phyloP scores from a whole-genome alignment of 2,113 vertebrate species.

The Leuciscus idus region DNA sequence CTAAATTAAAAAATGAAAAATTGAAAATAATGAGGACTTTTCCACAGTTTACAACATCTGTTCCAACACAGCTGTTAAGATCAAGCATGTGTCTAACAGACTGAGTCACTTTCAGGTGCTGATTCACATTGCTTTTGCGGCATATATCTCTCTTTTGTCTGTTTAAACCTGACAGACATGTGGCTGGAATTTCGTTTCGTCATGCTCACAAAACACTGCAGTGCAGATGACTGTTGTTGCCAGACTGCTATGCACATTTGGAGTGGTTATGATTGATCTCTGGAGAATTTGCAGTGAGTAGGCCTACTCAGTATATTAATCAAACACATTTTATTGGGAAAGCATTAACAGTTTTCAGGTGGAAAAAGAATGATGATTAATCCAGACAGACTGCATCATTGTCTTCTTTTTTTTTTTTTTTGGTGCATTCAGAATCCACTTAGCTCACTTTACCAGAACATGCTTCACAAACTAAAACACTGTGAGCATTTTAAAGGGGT shows the following conservation, averaged over 20 bases:
- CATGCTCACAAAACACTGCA: neutral
- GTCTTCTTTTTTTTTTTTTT: neutral
- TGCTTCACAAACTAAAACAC: constrained; percentile 58
- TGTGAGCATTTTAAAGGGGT: constrained; percentile 46
- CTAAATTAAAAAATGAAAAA: no score
- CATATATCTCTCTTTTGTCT: neutral
- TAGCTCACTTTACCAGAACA: constrained; percentile 51
- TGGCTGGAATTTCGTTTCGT: neutral
- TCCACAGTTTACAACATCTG: neutral
- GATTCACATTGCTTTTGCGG: neutral
- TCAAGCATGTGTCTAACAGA: neutral
- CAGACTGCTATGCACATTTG: neutral
- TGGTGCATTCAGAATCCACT: neutral
- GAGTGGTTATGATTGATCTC: neutral
- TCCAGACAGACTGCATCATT: neutral
- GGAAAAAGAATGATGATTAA: constrained; percentile 8
- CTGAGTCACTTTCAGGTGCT: constrained; percentile 44
- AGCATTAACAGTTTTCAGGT: neutral
- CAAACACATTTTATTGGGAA: neutral
- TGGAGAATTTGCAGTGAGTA: neutral
- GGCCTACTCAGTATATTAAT: neutral
- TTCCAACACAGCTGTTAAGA: neutral
- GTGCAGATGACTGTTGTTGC: neutral
- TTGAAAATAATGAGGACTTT: no score
- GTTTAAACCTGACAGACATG: neutral